Evolutionary conservation across 2,113 vertebrate genomes (phyloP).

Genomic region (Crotophaga sulcirostris): DNA sequence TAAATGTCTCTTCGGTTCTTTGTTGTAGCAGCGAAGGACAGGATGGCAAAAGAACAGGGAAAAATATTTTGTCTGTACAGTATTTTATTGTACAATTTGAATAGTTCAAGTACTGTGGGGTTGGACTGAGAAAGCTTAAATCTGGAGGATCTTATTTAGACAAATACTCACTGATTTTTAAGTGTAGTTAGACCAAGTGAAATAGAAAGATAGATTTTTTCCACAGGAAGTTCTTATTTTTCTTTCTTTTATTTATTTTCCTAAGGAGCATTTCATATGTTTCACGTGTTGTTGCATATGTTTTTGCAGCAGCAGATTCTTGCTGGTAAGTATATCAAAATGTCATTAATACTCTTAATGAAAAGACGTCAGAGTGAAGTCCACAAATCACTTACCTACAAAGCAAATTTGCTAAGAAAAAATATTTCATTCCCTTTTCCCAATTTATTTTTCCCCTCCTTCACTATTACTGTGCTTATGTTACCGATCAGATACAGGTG

Average conservation of each 20-base stretch:
- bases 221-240: background rate
- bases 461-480: fast-evolving
- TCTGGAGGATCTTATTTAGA: background rate
- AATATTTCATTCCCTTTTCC: fast-evolving
- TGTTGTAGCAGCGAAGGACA: background rate
- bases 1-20: background rate
- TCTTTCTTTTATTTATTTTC: background rate
- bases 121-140: background rate
- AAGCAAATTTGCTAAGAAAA: background rate
- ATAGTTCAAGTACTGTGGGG: background rate
- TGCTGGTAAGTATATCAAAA: background rate
- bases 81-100: background rate
- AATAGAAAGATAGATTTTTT: background rate
- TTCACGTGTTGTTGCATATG: background rate
- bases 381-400: background rate
- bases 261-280: background rate
- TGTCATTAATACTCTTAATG: background rate
- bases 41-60: background rate
- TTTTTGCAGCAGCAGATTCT: background rate
- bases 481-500: background rate
- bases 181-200: background rate
- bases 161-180: background rate
- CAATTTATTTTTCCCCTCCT: background rate
- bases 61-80: background rate
- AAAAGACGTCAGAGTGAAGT: background rate